Conservation (phyloP, 1,140 invertebrate genomes). For the Brachionus koreanus region DNA sequence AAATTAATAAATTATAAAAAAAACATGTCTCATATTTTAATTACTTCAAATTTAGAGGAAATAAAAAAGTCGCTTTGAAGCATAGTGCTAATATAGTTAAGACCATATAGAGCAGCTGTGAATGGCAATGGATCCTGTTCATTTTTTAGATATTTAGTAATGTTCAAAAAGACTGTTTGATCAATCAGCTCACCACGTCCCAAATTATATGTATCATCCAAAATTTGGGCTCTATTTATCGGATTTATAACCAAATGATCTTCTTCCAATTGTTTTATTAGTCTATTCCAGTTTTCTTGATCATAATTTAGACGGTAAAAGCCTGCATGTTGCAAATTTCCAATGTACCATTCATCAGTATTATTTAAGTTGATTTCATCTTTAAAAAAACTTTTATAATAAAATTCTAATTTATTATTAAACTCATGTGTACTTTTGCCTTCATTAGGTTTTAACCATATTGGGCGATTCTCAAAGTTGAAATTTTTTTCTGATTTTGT, state of each 20-base stretch:
- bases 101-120: conserved; percentile 45
- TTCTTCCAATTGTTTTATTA: not conserved
- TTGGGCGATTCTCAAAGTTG: conserved; percentile 45
- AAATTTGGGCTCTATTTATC: conserved; percentile 57
- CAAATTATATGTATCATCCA: conserved; percentile 60
- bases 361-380: conserved; percentile 63
- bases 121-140: conserved; percentile 59
- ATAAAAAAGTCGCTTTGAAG: not conserved
- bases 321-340: conserved; percentile 77
- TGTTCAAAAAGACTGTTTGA: conserved; percentile 50
- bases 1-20: not conserved
- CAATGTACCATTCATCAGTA: conserved; percentile 65
- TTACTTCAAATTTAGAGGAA: conserved; percentile 5
- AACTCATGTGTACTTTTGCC: too few relatives aligned
- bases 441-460: conserved; percentile 59
- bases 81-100: conserved; percentile 3
- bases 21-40: not conserved
- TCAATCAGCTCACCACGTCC: conserved; percentile 49
- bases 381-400: conserved; percentile 80
- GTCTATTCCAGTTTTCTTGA: conserved; percentile 66
- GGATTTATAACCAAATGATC: conserved; percentile 38
- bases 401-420: conserved; percentile 80
- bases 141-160: conserved; percentile 56
- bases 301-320: conserved; percentile 83
- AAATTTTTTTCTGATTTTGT: conserved; percentile 41